These are phyloP conservation scores for Chrysoperla carnea DNA, from an alignment of 1,140 invertebrate genomes.

Conservation along the genomic window DNA sequence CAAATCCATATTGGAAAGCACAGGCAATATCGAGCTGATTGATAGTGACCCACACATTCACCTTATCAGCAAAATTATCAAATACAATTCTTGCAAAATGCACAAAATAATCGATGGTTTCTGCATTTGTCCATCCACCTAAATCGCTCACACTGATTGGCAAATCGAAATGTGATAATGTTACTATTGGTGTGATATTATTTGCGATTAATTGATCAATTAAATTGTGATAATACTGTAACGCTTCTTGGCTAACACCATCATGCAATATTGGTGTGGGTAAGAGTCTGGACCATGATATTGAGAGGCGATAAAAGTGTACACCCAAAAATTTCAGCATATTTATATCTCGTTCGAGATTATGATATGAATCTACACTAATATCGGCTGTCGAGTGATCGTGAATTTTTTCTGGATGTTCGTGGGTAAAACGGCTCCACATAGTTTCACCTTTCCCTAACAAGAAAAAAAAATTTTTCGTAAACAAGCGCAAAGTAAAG, in stretches of 20 bases:
- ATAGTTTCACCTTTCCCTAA: slow-evolving; percentile 17
- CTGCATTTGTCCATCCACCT: slow-evolving; percentile 31
- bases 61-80: slow-evolving; percentile 12
- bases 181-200: slow-evolving; percentile 31
- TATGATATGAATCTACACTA: slow-evolving; percentile 28
- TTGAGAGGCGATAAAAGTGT: slow-evolving; percentile 35
- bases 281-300: slow-evolving; percentile 38
- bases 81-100: slow-evolving; percentile 15
- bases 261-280: slow-evolving; percentile 17
- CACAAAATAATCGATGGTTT: slow-evolving; percentile 20
- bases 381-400: slow-evolving; percentile 17
- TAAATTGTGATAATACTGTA: slow-evolving; percentile 15
- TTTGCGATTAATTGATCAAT: slow-evolving; percentile 24
- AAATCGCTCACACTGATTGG: slow-evolving; percentile 18
- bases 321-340: slow-evolving; percentile 27
- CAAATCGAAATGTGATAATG: slow-evolving; percentile 23
- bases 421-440: slow-evolving; percentile 21
- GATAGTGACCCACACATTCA: slow-evolving; percentile 4
- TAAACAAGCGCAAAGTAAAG: no score
- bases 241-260: slow-evolving; percentile 7
- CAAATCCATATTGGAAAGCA: no score
- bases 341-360: slow-evolving; percentile 27
- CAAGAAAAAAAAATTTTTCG: no score
- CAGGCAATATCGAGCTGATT: slow-evolving; percentile 10
- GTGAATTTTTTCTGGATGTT: slow-evolving; percentile 12